phyloP scores from a whole-genome alignment of 2,797 vertebrate genomes.

The Buphagus erythrorhynchus region DNA sequence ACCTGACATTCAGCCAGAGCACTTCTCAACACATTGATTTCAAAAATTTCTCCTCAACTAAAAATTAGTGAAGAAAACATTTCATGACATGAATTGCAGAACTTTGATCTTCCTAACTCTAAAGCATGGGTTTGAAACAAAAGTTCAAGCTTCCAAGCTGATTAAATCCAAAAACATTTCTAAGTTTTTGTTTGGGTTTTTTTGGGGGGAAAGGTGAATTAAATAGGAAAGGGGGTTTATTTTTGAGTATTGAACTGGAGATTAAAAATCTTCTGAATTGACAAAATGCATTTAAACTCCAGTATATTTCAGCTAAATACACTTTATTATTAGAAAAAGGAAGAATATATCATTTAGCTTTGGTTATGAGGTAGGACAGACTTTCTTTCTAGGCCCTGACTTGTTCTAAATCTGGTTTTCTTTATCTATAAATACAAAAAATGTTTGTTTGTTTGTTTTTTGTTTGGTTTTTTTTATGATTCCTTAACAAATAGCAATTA shows the following conservation, averaged over 20 bases:
- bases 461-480: not conserved
- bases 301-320: not conserved
- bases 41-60: not conserved
- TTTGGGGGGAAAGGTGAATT: not conserved
- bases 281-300: not conserved
- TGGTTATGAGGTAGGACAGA: not conserved
- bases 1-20: not conserved
- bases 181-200: not conserved
- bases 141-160: not conserved
- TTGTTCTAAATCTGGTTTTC: not conserved
- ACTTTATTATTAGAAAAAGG: not conserved
- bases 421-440: not conserved
- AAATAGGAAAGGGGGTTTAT: not conserved
- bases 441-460: rapidly evolving
- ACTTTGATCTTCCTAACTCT: not conserved
- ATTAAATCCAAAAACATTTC: not conserved
- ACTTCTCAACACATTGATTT: not conserved
- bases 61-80: not conserved
- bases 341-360: not conserved
- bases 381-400: not conserved
- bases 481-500: not conserved
- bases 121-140: not conserved
- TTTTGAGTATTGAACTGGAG: not conserved
- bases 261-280: not conserved
- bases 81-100: not conserved